Evolutionary conservation across 2,888 invertebrate genomes (phyloP).

Genomic region (Agrypnus murinus): DNA sequence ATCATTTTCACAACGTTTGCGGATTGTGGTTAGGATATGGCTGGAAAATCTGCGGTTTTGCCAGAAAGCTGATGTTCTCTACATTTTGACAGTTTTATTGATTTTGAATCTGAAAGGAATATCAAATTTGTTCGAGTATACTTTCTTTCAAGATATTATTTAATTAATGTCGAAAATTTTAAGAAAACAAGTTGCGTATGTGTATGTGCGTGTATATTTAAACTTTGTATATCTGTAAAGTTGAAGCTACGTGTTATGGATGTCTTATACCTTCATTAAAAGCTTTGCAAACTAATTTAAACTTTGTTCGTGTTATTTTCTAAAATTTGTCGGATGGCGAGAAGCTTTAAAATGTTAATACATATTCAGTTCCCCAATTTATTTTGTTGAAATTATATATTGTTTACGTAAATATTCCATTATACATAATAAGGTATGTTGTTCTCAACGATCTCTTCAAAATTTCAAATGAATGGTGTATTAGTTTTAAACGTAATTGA

Average conservation of each 20-base stretch:
- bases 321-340: constrained; percentile 1
- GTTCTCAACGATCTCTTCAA: no score
- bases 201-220: not conserved
- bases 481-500: no score
- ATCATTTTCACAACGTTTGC: constrained; percentile 47
- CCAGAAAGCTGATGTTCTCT: constrained; percentile 39
- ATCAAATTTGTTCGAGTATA: not conserved
- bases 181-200: no score
- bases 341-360: not conserved
- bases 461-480: no score
- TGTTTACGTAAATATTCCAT: no score
- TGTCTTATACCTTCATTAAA: constrained; percentile 17
- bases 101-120: constrained; percentile 23
- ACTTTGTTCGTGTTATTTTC: constrained; percentile 9
- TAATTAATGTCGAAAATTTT: no score
- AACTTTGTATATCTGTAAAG: constrained; percentile 3
- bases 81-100: constrained; percentile 40
- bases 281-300: constrained; percentile 21
- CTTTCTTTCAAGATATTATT: no score
- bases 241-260: constrained; percentile 12
- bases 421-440: no score
- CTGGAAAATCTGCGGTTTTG: constrained; percentile 42
- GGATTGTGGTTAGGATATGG: constrained; percentile 42
- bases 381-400: no score
- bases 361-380: not conserved